phyloP scores from a whole-genome alignment of 2,888 invertebrate genomes.

The Hemicrepidius hirtus region DNA sequence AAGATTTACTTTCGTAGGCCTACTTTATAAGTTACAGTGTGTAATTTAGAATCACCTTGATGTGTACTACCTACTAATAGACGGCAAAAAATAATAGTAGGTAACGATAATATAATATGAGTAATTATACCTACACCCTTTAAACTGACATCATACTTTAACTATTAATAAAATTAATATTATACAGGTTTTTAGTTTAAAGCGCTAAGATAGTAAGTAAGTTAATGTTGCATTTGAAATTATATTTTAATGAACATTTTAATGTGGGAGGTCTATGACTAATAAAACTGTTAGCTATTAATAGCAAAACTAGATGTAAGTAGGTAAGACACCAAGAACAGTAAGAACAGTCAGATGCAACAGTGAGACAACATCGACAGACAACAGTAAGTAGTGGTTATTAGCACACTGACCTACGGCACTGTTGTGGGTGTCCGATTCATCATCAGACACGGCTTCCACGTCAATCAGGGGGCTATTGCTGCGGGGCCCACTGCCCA shows the following conservation, averaged over 20 bases:
- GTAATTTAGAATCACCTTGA: too few species aligned
- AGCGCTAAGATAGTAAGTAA: constrained; percentile 7
- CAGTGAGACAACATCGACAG: constrained; percentile 71
- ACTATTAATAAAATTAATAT: not conserved
- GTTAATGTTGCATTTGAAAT: constrained; percentile 14
- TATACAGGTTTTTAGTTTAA: constrained; percentile 24
- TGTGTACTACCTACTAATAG: not conserved
- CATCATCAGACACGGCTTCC: constrained; percentile 79
- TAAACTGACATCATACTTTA: not conserved
- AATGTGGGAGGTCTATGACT: constrained; percentile 34
- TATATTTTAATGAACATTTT: constrained; percentile 20
- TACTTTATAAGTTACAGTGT: too few species aligned
- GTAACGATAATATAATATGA: constrained; percentile 1
- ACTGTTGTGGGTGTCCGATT: constrained; percentile 72
- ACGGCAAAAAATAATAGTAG: constrained; percentile 21
- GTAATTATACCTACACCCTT: constrained; percentile 17
- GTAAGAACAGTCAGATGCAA: constrained; percentile 62
- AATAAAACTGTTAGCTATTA: constrained; percentile 45
- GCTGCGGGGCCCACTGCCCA: constrained; percentile 76
- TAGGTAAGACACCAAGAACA: constrained; percentile 61
- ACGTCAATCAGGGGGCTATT: constrained; percentile 81
- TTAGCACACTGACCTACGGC: constrained; percentile 77
- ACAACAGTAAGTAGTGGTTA: constrained; percentile 63
- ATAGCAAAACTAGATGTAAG: constrained; percentile 55
- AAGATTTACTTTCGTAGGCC: too few species aligned